A percentile compares a stretch with the other conserved stretches of the same genome.
phyloP scores from a whole-genome alignment of 2,888 invertebrate species.

The Boloria selene region DNA sequence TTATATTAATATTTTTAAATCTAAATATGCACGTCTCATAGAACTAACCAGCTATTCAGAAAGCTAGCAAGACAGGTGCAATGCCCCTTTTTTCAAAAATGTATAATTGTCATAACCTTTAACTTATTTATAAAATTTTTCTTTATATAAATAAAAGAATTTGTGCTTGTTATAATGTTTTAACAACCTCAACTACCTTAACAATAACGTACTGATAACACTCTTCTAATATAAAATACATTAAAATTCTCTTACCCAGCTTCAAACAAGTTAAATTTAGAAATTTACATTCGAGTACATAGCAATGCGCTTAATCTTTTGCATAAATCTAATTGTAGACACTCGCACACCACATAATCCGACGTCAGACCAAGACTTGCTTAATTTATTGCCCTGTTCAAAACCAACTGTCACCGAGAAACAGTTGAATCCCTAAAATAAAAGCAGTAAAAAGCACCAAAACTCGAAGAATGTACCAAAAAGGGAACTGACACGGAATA shows the following conservation, averaged over 20 bases:
- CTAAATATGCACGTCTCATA: too few species aligned
- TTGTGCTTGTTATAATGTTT: too few species aligned
- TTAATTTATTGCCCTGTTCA: conserved; percentile 29
- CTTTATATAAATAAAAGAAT: too few species aligned
- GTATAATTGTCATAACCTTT: too few species aligned
- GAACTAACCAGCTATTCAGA: too few species aligned
- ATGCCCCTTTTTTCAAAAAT: too few species aligned
- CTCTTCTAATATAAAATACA: too few species aligned
- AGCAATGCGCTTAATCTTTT: conserved; percentile 13
- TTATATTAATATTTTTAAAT: too few species aligned
- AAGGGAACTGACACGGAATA: conserved; percentile 46
- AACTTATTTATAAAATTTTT: too few species aligned
- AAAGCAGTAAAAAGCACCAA: conserved; percentile 36
- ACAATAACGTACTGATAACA: too few species aligned
- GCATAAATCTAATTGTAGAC: conserved; percentile 27
- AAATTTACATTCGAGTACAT: background rate
- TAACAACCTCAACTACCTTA: too few species aligned
- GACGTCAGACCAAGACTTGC: conserved; percentile 23
- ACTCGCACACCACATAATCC: conserved; percentile 23
- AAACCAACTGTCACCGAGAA: conserved; percentile 23
- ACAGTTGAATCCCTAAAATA: conserved; percentile 32
- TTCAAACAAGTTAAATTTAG: background rate
- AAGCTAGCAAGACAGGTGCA: too few species aligned
- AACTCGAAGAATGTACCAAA: conserved; percentile 35
- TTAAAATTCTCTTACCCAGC: background rate